Percentiles rank a stretch among this genome's conserved stretches.
Evolutionary conservation across 2,113 vertebrate species (phyloP).

Genomic region (Calyptommatus sinebrachiatus): DNA sequence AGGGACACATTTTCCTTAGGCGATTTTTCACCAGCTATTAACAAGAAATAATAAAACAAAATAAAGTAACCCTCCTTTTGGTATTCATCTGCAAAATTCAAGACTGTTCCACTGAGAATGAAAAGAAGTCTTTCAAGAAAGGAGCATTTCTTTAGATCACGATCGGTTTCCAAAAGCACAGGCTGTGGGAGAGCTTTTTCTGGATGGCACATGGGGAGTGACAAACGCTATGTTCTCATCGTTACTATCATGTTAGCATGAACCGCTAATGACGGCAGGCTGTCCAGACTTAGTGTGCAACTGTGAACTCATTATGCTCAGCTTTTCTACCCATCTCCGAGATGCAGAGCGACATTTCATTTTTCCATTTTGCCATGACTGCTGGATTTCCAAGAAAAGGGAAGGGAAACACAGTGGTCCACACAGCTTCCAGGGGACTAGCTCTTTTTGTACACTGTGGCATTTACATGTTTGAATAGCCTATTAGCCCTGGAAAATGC

Average conservation of each 20-base stretch:
- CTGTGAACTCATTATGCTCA: not conserved
- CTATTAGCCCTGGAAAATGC: no score
- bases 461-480: no score
- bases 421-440: no score
- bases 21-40: constrained; percentile 70
- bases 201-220: not conserved
- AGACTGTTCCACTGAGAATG: constrained; percentile 58
- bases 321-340: not conserved
- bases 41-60: constrained; percentile 42
- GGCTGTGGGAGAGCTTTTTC: constrained; percentile 26
- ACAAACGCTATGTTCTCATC: not conserved
- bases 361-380: not conserved
- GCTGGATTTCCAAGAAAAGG: not conserved
- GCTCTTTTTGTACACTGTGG: no score
- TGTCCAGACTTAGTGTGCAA: not conserved
- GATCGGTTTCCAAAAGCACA: constrained; percentile 42
- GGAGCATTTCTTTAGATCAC: constrained; percentile 54
- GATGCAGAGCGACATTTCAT: not conserved
- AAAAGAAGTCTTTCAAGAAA: constrained; percentile 55
- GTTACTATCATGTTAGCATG: not conserved
- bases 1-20: constrained; percentile 74
- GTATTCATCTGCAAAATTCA: constrained; percentile 67
- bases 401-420: no score
- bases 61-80: constrained; percentile 30
- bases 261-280: constrained; percentile 10